These are phyloP conservation scores for Sterrhoptilus dennistouni DNA, from an alignment of 2,113 vertebrate species.

Conservation along the genomic window DNA sequence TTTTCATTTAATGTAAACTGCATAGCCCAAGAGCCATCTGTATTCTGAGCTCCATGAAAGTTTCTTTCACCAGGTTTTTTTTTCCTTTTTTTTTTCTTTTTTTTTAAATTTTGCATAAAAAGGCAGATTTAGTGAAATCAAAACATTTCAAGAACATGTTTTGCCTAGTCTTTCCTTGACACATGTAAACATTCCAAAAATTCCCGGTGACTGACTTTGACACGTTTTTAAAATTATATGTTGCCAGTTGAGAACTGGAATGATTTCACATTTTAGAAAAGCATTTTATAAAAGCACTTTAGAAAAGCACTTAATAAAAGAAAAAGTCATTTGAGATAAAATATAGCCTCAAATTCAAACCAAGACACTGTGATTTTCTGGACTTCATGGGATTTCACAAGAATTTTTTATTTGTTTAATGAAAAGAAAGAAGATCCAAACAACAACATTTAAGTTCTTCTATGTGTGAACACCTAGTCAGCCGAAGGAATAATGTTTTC, in stretches of 20 bases:
- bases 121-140: constrained; percentile 27
- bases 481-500: not conserved
- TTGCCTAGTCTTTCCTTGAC: not conserved
- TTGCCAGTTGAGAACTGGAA: not conserved
- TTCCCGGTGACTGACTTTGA: not conserved
- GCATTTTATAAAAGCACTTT: not conserved
- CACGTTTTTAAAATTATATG: not conserved
- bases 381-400: not conserved
- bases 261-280: not conserved
- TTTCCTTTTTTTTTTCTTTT: no score
- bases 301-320: not conserved
- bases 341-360: not conserved
- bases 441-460: not conserved
- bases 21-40: not conserved
- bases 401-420: not conserved
- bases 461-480: not conserved
- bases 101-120: not conserved
- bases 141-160: not conserved
- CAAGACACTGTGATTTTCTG: not conserved
- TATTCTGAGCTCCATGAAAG: not conserved
- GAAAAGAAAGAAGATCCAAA: not conserved
- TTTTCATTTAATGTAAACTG: not conserved
- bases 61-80: constrained; percentile 3
- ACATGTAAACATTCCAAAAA: constrained; percentile 42
- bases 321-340: not conserved